Base-by-base conservation (phyloP, 2,888 invertebrate genomes). In the Zaprionus lineosus region DNA sequence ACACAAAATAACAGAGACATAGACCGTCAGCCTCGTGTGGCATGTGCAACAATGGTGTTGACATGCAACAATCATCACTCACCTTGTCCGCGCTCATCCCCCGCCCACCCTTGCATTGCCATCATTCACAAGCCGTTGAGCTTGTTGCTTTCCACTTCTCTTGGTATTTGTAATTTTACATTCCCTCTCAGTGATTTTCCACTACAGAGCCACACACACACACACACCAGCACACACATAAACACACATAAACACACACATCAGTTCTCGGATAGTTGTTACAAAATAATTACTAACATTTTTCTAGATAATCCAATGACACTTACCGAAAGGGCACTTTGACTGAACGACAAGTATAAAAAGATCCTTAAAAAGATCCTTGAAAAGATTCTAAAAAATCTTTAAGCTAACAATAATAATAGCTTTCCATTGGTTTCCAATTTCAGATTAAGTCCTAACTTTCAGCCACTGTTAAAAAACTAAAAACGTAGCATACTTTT, bases 221-320 rank as follows among this genome's bases (percentile, higher is more conserved):
- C 24, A 40, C 31, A 41, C 26, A 29, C 8, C 5, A 40, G 28
- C 18, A 29, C 24, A 40, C 31, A 41, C 26, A 29, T 12, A 34
- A 51, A 41, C 8, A 15, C 8, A 37, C 16, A 24, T 11, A 4
- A 16, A n/a, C 26, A n/a, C 21, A 12, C 15, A 14, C 14, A 21
- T 3, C n/a, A 9, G 39, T 41, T 29, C 14, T 29, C 21, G 9
- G 52, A 36, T 34, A 43, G 44, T 76, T 84, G 84, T 76, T 84
- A 84, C 74, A 81, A 81, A 84, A 64, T 62, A 83, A 78, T 56
- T 60, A 24, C 37, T 12, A 37, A 57, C 39, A 48, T 50, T 37
- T 44, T 33, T 29, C 3, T 28, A 41, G 24, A 24, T n/a, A n/a
- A n/a, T 2, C 11, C 16, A 8, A 16, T 15, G 39, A 24, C 19